Conservation (phyloP, 1,140 invertebrate genomes). For the Pantala flavescens region DNA sequence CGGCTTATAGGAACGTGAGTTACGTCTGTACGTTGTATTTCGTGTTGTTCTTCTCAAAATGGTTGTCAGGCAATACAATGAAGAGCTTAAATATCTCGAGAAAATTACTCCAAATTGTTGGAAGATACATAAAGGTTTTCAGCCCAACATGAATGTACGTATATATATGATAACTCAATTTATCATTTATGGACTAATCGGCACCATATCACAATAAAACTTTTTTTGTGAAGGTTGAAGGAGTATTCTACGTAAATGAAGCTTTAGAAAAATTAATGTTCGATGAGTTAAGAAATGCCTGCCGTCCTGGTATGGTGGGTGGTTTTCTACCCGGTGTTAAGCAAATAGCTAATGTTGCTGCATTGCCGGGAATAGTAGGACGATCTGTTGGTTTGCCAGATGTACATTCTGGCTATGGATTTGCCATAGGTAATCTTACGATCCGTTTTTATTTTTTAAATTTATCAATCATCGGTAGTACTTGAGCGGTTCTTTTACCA, state of each 20-base stretch:
- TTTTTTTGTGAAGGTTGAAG: constrained; percentile 66
- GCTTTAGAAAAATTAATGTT: constrained; percentile 93
- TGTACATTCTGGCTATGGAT: constrained; percentile 98
- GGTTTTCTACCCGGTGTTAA: constrained; percentile 98
- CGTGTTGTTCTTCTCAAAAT: constrained; percentile 39
- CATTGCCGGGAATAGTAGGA: constrained; percentile 94
- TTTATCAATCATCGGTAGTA: background rate
- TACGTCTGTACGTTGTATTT: too few relatives aligned
- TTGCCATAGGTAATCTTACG: constrained; percentile 73
- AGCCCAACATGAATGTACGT: constrained; percentile 95
- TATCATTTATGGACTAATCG: background rate
- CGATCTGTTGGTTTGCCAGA: constrained; percentile 86
- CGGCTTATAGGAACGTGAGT: too few relatives aligned
- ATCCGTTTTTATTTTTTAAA: background rate
- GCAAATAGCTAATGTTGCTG: constrained; percentile 99
- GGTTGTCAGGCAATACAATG: constrained; percentile 86
- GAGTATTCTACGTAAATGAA: constrained; percentile 94
- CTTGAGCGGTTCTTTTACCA: background rate
- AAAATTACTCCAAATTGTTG: constrained; percentile 75
- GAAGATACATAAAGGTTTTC: constrained; percentile 97
- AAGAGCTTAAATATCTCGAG: constrained; percentile 89
- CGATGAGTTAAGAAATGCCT: constrained; percentile 87
- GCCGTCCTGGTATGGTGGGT: constrained; percentile 75
- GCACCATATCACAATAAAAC: background rate
- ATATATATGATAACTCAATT: constrained; percentile 14